Conservation (phyloP, 2,113 vertebrate genomes). For the Rhinoderma darwinii region DNA sequence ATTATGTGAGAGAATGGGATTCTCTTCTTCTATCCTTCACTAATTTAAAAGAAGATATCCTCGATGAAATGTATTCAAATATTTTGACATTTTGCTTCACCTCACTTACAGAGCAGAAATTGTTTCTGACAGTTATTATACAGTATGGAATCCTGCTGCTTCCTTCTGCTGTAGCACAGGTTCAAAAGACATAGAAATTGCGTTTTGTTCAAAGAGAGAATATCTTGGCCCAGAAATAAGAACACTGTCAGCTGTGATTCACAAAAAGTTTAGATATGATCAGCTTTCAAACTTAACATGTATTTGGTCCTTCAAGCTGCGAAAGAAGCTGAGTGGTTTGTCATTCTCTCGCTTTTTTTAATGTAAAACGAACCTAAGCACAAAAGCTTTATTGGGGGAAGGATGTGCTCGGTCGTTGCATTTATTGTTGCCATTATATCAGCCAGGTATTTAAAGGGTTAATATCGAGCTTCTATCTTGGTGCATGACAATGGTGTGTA, state of each 20-base stretch:
- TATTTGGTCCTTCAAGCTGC: slow-evolving; percentile 53
- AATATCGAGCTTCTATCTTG: not conserved
- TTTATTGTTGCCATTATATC: not conserved
- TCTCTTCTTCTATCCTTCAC: slow-evolving; percentile 80
- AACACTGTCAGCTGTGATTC: slow-evolving; percentile 59
- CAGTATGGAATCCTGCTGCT: slow-evolving; percentile 84
- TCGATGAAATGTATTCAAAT: slow-evolving; percentile 98
- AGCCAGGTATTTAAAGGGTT: slow-evolving; percentile 1
- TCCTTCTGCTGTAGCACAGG: slow-evolving; percentile 80
- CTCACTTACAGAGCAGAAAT: slow-evolving; percentile 99
- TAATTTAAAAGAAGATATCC: slow-evolving; percentile 91
- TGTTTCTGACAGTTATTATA: slow-evolving; percentile 99
- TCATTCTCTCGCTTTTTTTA: not conserved
- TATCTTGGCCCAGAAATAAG: slow-evolving; percentile 76
- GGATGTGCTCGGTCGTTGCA: not conserved
- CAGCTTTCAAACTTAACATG: slow-evolving; percentile 54
- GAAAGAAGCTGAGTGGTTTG: slow-evolving; percentile 44
- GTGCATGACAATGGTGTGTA: not conserved
- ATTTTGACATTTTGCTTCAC: slow-evolving; percentile 99
- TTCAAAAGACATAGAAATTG: slow-evolving; percentile 84
- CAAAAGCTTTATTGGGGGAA: slow-evolving; percentile 8
- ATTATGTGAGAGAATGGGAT: slow-evolving; percentile 81
- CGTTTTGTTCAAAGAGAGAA: slow-evolving; percentile 84
- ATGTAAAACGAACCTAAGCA: slow-evolving; percentile 7
- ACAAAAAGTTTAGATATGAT: slow-evolving; percentile 56